Percentiles rank a stretch among this genome's conserved stretches.
Conservation (phyloP, 2,797 vertebrate species). For the Phyllotis vaccarum region DNA sequence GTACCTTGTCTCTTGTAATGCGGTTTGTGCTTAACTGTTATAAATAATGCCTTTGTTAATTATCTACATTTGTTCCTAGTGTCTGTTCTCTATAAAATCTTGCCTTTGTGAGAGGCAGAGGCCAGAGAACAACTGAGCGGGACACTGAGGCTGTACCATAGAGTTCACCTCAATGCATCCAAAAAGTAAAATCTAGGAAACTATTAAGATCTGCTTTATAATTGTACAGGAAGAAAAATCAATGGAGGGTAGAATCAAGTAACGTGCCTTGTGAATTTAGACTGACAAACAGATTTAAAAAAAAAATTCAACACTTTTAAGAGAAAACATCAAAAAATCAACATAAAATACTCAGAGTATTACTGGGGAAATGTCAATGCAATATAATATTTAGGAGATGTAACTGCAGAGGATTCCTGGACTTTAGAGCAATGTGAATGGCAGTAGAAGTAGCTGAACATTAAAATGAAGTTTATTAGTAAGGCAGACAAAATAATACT, state of each 20-base stretch:
- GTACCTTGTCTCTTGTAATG: background rate
- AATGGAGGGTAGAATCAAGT: background rate
- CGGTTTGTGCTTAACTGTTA: background rate
- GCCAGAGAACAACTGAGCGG: background rate
- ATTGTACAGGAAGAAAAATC: background rate
- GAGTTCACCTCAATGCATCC: background rate
- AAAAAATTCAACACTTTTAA: background rate
- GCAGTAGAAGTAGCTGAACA: background rate
- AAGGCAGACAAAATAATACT: background rate
- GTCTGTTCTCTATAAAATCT: background rate
- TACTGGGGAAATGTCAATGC: background rate
- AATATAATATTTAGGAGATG: background rate
- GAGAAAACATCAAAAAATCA: background rate
- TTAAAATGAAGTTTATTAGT: background rate
- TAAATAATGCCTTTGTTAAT: background rate
- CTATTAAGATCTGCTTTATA: background rate
- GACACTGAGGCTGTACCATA: background rate
- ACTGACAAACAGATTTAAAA: slow-evolving; percentile 20
- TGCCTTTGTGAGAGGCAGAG: background rate
- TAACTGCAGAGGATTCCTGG: background rate
- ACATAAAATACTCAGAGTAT: background rate
- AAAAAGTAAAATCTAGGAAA: background rate
- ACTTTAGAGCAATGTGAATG: background rate
- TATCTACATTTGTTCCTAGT: background rate
- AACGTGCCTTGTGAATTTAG: background rate